Conservation (phyloP, 23 tunicate genomes). For the Corella eumyota region DNA sequence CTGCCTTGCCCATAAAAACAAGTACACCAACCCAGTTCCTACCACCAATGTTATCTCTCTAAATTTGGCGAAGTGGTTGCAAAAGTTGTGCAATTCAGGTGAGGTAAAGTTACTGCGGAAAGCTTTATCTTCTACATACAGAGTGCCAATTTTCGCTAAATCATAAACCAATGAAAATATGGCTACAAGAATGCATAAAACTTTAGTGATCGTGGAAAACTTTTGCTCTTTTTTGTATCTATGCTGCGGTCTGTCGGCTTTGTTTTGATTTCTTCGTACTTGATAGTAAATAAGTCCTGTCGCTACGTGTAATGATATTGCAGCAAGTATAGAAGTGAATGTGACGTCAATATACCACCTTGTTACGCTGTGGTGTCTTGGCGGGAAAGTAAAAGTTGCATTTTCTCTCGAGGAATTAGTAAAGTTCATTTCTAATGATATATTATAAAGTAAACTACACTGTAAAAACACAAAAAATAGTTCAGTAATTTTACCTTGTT, state of each 20-base stretch:
- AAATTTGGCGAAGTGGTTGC: slow-evolving; percentile 13
- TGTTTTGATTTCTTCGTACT: neutral
- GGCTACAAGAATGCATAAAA: slow-evolving; percentile 10
- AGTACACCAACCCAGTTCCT: slow-evolving; percentile 23
- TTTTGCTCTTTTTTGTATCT: slow-evolving; percentile 2
- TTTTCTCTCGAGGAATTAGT: too few species aligned
- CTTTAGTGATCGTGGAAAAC: slow-evolving; percentile 7
- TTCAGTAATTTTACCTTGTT: too few species aligned
- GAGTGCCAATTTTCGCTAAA: neutral
- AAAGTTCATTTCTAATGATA: too few species aligned
- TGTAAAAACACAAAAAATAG: too few species aligned
- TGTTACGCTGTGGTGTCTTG: too few species aligned
- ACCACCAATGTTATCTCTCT: slow-evolving; percentile 7
- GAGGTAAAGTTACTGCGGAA: neutral
- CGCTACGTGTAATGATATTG: slow-evolving; percentile 3
- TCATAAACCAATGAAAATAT: neutral
- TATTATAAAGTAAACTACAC: too few species aligned
- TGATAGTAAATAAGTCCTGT: slow-evolving; percentile 2
- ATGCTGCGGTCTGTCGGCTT: neutral
- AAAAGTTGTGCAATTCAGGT: neutral
- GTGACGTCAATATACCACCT: slow-evolving; percentile 3
- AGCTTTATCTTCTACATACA: slow-evolving; percentile 9
- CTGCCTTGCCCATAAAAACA: slow-evolving; percentile 63
- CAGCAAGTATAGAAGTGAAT: neutral
- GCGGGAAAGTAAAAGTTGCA: too few species aligned